Conservation (phyloP, 92 coral and sea anemone species). For the Heteractis magnifica region DNA sequence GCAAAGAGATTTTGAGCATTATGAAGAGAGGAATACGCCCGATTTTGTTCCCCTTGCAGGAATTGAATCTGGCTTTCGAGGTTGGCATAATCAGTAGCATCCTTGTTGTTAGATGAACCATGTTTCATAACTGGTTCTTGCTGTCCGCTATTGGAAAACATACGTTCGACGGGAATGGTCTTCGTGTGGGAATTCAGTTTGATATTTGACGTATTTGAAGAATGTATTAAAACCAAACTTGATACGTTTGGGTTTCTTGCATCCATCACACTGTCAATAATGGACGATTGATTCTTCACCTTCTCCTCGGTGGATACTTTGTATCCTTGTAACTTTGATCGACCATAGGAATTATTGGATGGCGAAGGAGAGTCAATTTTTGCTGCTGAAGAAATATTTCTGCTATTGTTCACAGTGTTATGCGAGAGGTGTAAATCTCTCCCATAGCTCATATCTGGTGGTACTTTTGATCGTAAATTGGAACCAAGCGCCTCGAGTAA, state of each 20-base stretch:
- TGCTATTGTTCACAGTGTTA: background rate
- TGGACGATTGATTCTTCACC: background rate
- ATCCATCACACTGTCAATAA: background rate
- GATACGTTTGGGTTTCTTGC: background rate
- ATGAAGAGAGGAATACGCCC: constrained; percentile 44
- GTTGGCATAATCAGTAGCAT: background rate
- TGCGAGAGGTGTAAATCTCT: background rate
- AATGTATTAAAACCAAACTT: background rate
- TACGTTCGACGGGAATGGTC: background rate
- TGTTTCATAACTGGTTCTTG: background rate
- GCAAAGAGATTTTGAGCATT: constrained; percentile 36
- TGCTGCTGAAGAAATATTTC: background rate
- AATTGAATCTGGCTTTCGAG: constrained; percentile 36
- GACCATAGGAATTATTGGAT: too few species aligned
- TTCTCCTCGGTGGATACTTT: too few species aligned
- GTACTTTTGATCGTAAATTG: background rate
- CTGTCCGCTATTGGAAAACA: background rate
- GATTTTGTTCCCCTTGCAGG: constrained; percentile 50
- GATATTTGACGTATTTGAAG: background rate
- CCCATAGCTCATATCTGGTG: background rate
- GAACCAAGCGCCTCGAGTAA: background rate
- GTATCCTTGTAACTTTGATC: too few species aligned
- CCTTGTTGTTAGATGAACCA: background rate
- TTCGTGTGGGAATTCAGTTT: background rate
- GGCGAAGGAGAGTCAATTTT: background rate